A percentile compares a stretch with the other conserved stretches of the same genome.
These are phyloP conservation scores for Procavia capensis DNA, from an alignment of 2,113 vertebrate species.

Conservation along the genomic window DNA sequence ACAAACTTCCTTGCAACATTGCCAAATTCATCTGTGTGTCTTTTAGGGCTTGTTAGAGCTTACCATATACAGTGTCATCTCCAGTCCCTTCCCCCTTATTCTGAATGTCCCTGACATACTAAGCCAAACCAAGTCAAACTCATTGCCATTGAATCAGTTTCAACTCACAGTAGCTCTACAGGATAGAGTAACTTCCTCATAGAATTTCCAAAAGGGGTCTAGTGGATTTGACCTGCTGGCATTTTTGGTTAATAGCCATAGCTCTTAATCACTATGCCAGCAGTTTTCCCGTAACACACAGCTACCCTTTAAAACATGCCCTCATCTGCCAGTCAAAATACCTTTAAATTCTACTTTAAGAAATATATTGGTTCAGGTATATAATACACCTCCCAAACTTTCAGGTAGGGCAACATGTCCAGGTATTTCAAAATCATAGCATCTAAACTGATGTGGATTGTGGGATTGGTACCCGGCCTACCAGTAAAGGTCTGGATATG, in stretches of 20 bases:
- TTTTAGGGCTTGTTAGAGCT: not conserved
- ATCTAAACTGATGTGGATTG: not conserved
- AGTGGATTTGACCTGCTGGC: too few relatives aligned
- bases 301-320: not conserved
- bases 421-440: slow-evolving; percentile 28
- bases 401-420: not conserved
- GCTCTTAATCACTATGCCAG: too few relatives aligned
- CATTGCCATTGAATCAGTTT: too few relatives aligned
- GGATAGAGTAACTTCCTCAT: too few relatives aligned
- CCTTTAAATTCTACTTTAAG: not conserved
- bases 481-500: not conserved
- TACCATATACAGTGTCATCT: not conserved
- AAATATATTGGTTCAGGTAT: not conserved
- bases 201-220: too few relatives aligned
- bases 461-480: not conserved
- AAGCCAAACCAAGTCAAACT: too few relatives aligned
- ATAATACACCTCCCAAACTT: not conserved
- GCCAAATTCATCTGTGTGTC: not conserved
- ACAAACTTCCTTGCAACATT: not conserved
- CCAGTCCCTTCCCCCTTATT: not conserved
- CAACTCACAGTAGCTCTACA: too few relatives aligned
- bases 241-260: too few relatives aligned
- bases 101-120: too few relatives aligned
- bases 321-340: not conserved
- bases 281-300: not conserved